Conservation (phyloP, 2,797 vertebrate species). For the Poecilia velifera region DNA sequence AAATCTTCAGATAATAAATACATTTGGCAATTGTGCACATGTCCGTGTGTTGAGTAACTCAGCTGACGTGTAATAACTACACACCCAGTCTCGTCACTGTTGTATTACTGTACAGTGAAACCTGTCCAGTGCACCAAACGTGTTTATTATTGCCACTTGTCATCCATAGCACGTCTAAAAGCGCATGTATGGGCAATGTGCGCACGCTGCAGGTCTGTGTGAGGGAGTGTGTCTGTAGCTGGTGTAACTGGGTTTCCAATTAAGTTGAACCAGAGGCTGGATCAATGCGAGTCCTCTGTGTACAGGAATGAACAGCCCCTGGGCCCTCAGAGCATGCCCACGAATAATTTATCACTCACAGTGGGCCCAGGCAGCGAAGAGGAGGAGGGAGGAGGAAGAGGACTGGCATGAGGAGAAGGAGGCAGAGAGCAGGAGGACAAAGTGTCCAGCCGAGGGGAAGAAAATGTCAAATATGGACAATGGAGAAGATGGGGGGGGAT, state of each 20-base stretch:
- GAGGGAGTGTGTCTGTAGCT: conserved; percentile 76
- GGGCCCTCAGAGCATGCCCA: conserved; percentile 81
- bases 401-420: conserved; percentile 49
- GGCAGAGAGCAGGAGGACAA: conserved; percentile 72
- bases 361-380: conserved; percentile 64
- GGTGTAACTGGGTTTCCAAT: conserved; percentile 84
- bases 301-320: conserved; percentile 82
- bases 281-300: conserved; percentile 82
- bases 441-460: conserved; percentile 76
- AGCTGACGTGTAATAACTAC: conserved; percentile 44
- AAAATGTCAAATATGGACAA: conserved; percentile 64
- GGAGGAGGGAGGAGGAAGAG: conserved; percentile 27
- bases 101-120: conserved; percentile 34
- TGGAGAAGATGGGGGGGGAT: conserved; percentile 50
- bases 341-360: conserved; percentile 85
- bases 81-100: conserved; percentile 23
- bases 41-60: conserved; percentile 48
- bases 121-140: conserved; percentile 14
- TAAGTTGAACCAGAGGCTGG: conserved; percentile 83
- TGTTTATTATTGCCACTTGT: conserved; percentile 49
- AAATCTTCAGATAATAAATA: conserved; percentile 43
- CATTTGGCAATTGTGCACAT: conserved; percentile 21
- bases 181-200: conserved; percentile 22
- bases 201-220: conserved; percentile 56
- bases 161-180: conserved; percentile 29